Base-by-base conservation (phyloP, 1,140 invertebrate species). In the Goniozus legneri region DNA sequence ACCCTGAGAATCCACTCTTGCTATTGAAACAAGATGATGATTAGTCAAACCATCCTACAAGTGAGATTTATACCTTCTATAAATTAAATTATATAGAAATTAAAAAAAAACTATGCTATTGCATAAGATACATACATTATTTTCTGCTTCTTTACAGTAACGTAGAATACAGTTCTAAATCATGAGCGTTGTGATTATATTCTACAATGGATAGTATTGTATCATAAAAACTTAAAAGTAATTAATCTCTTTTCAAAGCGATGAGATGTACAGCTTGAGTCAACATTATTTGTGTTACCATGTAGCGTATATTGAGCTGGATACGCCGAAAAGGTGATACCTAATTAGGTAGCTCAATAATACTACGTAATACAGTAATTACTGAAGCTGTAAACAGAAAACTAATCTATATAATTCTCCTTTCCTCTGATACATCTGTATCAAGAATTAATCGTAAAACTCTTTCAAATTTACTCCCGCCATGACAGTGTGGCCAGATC, bases 81-180 rank as follows among this genome's bases (percentile, higher is more conserved):
- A 15, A 0, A 34, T 15, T 24, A 31, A 24, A 10, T 27, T n/a
- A n/a, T n/a, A n/a, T n/a, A n/a, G n/a, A n/a, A n/a, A 27, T 27
- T 6, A 27, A 27, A 6, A 6, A 6, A 27, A 6, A 27, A 27
- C 10, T 27, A 6, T 6, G 4, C 24, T 27, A 27, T 27, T 27
- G 10, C 24, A 6, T 6, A 6, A 27, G 4, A 10, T 27, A 6
- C 10, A 27, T 77, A 92, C 91, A 76, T 88, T 88, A 69, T 97
- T 89, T 60, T 97, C 93, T 63, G 97, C 92, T 60, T 98, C 95
- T 79, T 99, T 97, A 79, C 98, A 99, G 70, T 96, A 97, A 81
- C 99, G 97, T 50, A 79, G 16, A 95, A 98, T 3, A 97, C 79
- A 1, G 97, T 98, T 61, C 92, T 87, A 1, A 99, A 66, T 94